Percentiles rank a stretch among this genome's conserved stretches.
Evolutionary conservation across 2,797 vertebrate species (phyloP).

Genomic region (Philypnodon macrostomus): DNA sequence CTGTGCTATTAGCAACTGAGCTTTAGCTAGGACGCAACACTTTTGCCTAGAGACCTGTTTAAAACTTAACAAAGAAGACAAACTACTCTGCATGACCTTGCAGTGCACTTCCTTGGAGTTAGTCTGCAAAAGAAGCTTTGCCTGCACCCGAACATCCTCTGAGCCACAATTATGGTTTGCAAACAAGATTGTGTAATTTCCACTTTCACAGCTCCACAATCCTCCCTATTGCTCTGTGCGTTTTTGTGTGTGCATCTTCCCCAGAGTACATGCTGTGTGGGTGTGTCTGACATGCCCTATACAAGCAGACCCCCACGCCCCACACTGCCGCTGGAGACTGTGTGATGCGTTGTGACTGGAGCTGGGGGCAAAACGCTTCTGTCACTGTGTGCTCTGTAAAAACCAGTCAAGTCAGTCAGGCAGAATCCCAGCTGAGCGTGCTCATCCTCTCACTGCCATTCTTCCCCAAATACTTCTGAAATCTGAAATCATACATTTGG

Average conservation of each 20-base stretch:
- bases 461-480: constrained; percentile 48
- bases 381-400: constrained; percentile 16
- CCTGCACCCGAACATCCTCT: constrained; percentile 12
- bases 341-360: constrained; percentile 54
- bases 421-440: constrained; percentile 43
- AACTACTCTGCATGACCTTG: constrained; percentile 36
- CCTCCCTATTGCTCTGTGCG: constrained; percentile 5
- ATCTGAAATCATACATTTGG: constrained; percentile 52
- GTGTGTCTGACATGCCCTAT: constrained; percentile 50
- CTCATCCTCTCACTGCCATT: constrained; percentile 45
- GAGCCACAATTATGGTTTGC: constrained; percentile 9
- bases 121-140: constrained; percentile 11
- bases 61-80: constrained; percentile 39
- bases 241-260: constrained; percentile 11
- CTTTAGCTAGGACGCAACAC: constrained; percentile 20
- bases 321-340: constrained; percentile 42
- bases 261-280: constrained; percentile 29
- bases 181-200: constrained; percentile 20
- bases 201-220: constrained; percentile 9
- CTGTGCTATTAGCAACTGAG: constrained; percentile 47
- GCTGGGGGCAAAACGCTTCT: constrained; percentile 37
- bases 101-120: constrained; percentile 14
- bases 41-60: constrained; percentile 36
- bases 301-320: constrained; percentile 25
- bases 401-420: constrained; percentile 49